Conservation (phyloP, 2,888 invertebrate genomes). For the Epistrophe eligans region DNA sequence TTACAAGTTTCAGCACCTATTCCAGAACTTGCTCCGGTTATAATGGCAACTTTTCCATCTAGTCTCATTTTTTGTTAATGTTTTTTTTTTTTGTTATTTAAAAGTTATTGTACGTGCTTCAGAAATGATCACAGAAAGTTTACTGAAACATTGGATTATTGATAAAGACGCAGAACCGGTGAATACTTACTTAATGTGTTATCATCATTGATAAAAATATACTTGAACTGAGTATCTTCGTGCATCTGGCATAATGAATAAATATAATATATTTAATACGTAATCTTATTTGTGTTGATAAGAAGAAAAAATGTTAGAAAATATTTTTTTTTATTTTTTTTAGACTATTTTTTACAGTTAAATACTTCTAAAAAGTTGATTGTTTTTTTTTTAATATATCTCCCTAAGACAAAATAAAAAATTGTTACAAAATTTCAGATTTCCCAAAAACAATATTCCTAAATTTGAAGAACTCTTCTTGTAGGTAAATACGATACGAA, state of each 20-base stretch:
- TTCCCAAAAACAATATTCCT: no score
- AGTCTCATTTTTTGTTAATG: conserved; percentile 77
- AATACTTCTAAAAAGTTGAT: no score
- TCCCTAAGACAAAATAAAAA: no score
- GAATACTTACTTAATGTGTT: neutral
- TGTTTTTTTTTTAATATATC: no score
- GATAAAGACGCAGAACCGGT: neutral
- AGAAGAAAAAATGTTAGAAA: neutral
- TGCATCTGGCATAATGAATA: no score
- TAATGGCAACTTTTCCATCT: conserved; percentile 85
- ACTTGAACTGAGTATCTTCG: no score
- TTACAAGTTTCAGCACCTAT: conserved; percentile 89
- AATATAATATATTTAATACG: neutral
- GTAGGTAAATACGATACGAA: no score
- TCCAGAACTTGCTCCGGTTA: conserved; percentile 90
- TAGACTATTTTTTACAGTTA: no score
- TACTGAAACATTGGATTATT: neutral
- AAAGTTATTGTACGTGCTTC: neutral
- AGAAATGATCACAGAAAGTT: neutral
- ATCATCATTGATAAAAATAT: neutral
- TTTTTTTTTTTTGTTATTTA: conserved; percentile 41
- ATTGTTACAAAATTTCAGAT: no score
- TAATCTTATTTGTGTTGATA: neutral
- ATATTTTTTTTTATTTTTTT: neutral
- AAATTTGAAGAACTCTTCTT: no score